phyloP scores from a whole-genome alignment of 2,888 invertebrate species.

The Epirrita christyi region DNA sequence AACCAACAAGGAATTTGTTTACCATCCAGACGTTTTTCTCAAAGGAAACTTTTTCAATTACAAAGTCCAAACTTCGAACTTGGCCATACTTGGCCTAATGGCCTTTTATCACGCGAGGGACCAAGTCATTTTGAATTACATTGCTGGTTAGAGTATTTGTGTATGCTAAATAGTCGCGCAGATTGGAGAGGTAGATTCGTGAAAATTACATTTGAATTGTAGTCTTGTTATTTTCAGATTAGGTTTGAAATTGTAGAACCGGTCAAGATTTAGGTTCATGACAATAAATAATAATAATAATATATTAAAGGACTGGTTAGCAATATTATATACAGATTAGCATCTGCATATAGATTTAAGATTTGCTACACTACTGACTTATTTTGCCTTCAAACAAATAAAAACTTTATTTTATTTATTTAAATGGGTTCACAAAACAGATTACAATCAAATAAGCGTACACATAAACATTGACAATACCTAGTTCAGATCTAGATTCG shows the following conservation, averaged over 20 bases:
- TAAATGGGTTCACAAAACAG: too few relatives aligned
- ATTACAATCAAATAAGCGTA: too few relatives aligned
- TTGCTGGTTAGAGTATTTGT: conserved; percentile 5
- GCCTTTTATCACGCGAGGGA: conserved; percentile 10
- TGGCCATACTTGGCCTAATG: conserved; percentile 14
- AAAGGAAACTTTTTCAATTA: conserved; percentile 41
- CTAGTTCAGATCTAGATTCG: too few relatives aligned
- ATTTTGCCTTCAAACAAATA: too few relatives aligned
- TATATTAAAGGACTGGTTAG: too few relatives aligned
- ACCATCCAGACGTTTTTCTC: conserved; percentile 23
- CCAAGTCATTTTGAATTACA: not conserved
- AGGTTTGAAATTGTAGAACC: not conserved
- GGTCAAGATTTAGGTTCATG: too few relatives aligned
- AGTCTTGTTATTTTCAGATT: not conserved
- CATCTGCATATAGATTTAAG: too few relatives aligned
- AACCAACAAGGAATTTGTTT: conserved; percentile 11
- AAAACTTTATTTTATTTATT: too few relatives aligned
- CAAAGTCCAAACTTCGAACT: conserved; percentile 19
- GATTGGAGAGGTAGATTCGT: not conserved
- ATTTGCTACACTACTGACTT: too few relatives aligned
- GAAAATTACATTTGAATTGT: not conserved
- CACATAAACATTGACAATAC: too few relatives aligned
- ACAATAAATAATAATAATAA: too few relatives aligned
- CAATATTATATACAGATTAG: too few relatives aligned
- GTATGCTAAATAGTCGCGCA: conserved; percentile 3